Base-by-base conservation (phyloP, 2,113 vertebrate genomes). In the Larimichthys crocea region DNA sequence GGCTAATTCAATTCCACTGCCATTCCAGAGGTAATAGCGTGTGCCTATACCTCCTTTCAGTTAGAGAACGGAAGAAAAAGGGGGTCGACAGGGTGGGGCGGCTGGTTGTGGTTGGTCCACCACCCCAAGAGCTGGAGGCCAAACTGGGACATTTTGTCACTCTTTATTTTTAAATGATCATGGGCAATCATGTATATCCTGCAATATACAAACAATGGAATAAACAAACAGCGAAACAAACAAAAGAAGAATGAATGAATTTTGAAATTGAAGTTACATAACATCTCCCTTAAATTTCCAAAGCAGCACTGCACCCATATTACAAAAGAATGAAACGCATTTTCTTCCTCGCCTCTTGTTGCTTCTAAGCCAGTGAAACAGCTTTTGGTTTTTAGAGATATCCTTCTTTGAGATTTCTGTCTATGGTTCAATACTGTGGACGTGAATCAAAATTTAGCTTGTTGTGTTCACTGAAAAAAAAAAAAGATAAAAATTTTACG, bases 1-100 rank as follows among this genome's bases (percentile, higher is more conserved):
- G 73, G 91, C 88, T 91, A 91, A 94, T 92, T 91, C 82, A 80
- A 92, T 93, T 88, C 88, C 75, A 46, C 73, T 15, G 82, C 85
- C 85, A 81, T 76, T 86, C 81, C 88, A 84, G 80, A 83, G 87
- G 76, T 85, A 91, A 91, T 75, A 74, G 86, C 80, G 84, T 84
- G 84, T 66, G 78, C 49, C 79, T 68, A 83, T 14, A 31, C 68
- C 77, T 88, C 77, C 65, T 35, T n/a, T 31, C 61, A 79, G 74
- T 79, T 53, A 77, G 81, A 12, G 60, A 35, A 31, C 6, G 20
- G 61, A 46, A 75, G 80, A 46, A 82, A 84, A 81, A 72, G 53
- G 57, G 76, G 86, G 76, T 75, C 60, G 67, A 63, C 42, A n/a
- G 82, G 84, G 50, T 48, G 80, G 72, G 61, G 55, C 7, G 0